Base-by-base conservation (phyloP, 2,888 invertebrate species). In the Hedya salicella region DNA sequence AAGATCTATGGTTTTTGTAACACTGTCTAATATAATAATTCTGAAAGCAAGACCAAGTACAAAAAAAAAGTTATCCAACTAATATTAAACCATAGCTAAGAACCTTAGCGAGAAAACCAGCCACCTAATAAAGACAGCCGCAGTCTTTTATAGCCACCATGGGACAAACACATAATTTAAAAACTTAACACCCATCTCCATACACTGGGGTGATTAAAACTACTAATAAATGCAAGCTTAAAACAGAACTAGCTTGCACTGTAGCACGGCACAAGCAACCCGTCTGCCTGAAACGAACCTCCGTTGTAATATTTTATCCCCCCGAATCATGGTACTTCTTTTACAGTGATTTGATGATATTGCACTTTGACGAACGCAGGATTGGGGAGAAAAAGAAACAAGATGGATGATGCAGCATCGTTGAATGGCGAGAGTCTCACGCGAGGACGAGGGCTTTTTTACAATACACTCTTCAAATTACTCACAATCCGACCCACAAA, bases 291-390 rank as follows among this genome's bases (percentile, higher is more conserved):
- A 84, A 86, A 84, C 82, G 83, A 87, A 87, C 82, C 86, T 83
- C 78, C 83, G 83, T 85, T 85, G 91, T 90, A 89, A 91, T 91
- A 91, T 91, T 90, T 90, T 85, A 89, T 86, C 88, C 87, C 77
- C 79, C 81, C 80, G 83, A 91, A 92, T 91, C 91, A 88, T 85
- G 87, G 83, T 86, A 89, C 87, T 91, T 89, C 90, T 89, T 89
- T 88, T 83, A 85, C 89, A 89, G 87, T 90, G 91, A 91, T 92
- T 91, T 89, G 90, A 91, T 92, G 91, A 92, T 89, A 87, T 87
- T 92, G 92, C 92, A 91, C 86, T 90, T 92, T 89, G 86, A 86
- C 84, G 87, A 84, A 85, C 82, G 81, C 77, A 76, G 74, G 77
- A 75, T 75, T 73, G 73, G 70, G 75, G 73, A 77, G 74, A 79